Evolutionary conservation across 2,888 invertebrate species (phyloP).

Genomic region (Agrilus biguttatus): DNA sequence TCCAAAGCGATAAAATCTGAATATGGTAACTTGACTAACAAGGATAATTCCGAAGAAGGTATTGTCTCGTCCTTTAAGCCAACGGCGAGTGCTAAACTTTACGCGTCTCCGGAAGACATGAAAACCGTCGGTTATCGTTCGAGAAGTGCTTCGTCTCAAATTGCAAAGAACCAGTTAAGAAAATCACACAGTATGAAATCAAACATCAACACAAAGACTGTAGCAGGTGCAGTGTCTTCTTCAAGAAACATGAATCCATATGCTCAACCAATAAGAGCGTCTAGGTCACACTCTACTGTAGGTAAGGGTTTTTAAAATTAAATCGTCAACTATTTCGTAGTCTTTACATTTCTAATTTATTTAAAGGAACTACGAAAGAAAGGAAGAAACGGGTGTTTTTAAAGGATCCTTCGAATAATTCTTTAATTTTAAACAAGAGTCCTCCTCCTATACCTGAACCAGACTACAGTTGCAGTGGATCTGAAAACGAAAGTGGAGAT

Average conservation of each 20-base stretch:
- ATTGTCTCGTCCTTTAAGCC: constrained; percentile 83
- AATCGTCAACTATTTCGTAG: background rate
- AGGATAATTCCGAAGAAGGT: constrained; percentile 24
- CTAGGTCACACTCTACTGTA: constrained; percentile 27
- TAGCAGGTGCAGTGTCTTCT: constrained; percentile 29
- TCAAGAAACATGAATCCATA: constrained; percentile 35
- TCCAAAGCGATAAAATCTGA: constrained; percentile 19
- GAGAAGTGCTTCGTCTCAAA: constrained; percentile 37
- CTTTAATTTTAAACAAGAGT: constrained; percentile 12
- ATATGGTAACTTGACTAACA: constrained; percentile 21
- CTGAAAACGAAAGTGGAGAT: constrained; percentile 45
- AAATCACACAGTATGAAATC: constrained; percentile 47
- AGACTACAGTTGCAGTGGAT: constrained; percentile 80
- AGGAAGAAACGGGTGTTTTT: constrained; percentile 27
- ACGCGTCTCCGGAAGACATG: constrained; percentile 78
- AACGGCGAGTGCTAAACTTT: constrained; percentile 68
- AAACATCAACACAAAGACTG: constrained; percentile 32
- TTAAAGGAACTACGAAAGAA: constrained; percentile 19
- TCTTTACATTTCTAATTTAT: background rate
- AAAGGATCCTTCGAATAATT: constrained; percentile 28
- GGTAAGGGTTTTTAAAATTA: constrained; percentile 11
- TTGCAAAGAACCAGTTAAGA: constrained; percentile 41
- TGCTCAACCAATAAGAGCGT: constrained; percentile 40
- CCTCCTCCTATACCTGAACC: constrained; percentile 83
- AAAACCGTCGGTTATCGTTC: constrained; percentile 54